Percentiles rank a stretch among this genome's conserved stretches.
phyloP scores from a whole-genome alignment of 2,888 invertebrate genomes.

The Galerucella calmariensis region DNA sequence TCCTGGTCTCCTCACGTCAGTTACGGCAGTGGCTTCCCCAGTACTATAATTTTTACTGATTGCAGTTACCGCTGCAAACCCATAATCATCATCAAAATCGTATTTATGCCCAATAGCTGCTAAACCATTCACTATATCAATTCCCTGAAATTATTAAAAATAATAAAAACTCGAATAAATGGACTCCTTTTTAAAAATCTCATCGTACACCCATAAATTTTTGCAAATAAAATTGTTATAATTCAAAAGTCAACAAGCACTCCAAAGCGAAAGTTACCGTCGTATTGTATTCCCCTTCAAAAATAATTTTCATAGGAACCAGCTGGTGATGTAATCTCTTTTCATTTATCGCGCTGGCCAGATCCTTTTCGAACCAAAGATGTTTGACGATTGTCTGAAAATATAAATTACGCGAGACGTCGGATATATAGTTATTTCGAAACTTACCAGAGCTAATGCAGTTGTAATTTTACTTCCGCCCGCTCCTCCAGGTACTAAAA shows the following conservation, averaged over 20 bases:
- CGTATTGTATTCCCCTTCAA: slow-evolving; percentile 60
- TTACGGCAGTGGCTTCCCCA: slow-evolving; percentile 62
- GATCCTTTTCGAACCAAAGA: slow-evolving; percentile 68
- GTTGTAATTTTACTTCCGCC: slow-evolving; percentile 93
- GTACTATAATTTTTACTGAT: slow-evolving; percentile 61
- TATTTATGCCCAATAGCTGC: slow-evolving; percentile 67
- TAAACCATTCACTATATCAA: slow-evolving; percentile 67
- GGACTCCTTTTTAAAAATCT: too few relatives aligned
- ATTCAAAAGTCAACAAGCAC: too few relatives aligned
- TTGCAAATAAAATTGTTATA: slow-evolving; percentile 29
- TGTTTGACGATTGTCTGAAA: slow-evolving; percentile 67
- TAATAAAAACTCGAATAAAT: neutral
- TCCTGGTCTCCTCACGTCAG: slow-evolving; percentile 67
- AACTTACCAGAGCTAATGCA: slow-evolving; percentile 72
- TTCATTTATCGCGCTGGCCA: slow-evolving; percentile 68
- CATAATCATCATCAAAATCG: slow-evolving; percentile 61
- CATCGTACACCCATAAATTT: too few relatives aligned
- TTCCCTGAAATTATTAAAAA: slow-evolving; percentile 44
- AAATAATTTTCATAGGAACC: slow-evolving; percentile 68
- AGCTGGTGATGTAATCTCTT: slow-evolving; percentile 74
- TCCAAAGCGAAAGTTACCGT: too few relatives aligned
- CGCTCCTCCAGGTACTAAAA: slow-evolving; percentile 79
- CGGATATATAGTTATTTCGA: neutral
- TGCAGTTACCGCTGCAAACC: slow-evolving; percentile 74
- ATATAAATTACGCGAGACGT: neutral